Evolutionary conservation across 2,888 invertebrate species (phyloP).

Genomic region (Pyrrhosoma nymphula): DNA sequence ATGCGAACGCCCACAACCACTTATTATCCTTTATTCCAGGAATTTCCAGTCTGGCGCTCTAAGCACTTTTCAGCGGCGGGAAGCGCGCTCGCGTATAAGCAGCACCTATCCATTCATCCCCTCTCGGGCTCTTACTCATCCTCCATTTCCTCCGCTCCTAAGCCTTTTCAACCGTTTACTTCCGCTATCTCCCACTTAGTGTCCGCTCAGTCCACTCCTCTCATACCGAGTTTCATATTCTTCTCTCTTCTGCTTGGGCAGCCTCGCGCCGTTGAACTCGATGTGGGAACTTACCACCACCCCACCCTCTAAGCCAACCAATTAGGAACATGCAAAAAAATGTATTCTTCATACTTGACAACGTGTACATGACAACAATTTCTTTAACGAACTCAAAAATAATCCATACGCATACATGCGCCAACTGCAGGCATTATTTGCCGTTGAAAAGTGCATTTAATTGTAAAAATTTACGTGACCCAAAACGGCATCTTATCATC

Average conservation of each 20-base stretch:
- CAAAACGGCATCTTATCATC: no score
- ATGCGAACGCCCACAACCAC: constrained; percentile 20
- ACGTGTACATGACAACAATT: no score
- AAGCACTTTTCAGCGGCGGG: constrained; percentile 13
- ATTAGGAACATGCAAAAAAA: no score
- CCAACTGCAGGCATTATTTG: no score
- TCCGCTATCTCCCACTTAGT: not conserved
- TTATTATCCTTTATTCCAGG: constrained; percentile 14
- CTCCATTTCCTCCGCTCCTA: constrained; percentile 15
- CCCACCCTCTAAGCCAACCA: no score
- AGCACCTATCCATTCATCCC: not conserved
- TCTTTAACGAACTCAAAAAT: no score
- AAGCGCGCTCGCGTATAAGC: not conserved
- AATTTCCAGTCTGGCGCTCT: constrained; percentile 49
- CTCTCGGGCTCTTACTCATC: not conserved
- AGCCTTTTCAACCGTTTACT: constrained; percentile 15
- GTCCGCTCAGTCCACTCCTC: not conserved
- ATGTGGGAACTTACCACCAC: no score
- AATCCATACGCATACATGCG: no score
- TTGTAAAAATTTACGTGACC: no score
- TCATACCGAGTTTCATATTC: not conserved
- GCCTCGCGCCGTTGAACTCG: no score
- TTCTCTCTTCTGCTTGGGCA: not conserved
- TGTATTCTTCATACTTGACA: no score
- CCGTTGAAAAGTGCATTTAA: no score